Evolutionary conservation across 2,888 invertebrate species (phyloP).

Genomic region (Zootermopsis nevadensis): DNA sequence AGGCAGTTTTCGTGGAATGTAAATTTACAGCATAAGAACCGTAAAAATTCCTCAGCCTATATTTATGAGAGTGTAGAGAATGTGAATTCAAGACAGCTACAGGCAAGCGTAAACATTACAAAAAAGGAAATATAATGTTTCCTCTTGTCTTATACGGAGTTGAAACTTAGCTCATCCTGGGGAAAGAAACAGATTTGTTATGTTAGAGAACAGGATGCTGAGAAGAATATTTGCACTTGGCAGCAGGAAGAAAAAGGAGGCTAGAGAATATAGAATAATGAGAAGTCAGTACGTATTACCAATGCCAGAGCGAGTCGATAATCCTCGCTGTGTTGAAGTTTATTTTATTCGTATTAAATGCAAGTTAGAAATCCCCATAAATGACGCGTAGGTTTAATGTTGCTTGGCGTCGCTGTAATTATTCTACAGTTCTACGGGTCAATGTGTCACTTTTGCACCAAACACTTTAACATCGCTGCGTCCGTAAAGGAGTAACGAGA

Average conservation of each 20-base stretch:
- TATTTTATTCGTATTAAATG: no score
- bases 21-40: no score
- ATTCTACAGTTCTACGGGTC: no score
- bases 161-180: not conserved
- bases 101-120: no score
- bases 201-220: not conserved
- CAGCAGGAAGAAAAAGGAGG: not conserved
- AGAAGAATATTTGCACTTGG: not conserved
- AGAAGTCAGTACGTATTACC: not conserved
- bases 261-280: not conserved
- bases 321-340: no score
- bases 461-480: not conserved
- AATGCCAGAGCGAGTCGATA: no score
- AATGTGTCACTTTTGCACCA: not conserved
- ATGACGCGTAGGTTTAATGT: not conserved
- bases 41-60: no score
- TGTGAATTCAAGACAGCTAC: no score
- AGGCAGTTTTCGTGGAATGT: no score
- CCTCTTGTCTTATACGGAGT: not conserved
- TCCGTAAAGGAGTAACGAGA: not conserved
- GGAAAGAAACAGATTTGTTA: not conserved
- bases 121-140: no score
- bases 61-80: no score
- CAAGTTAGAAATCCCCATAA: not conserved
- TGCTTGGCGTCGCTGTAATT: not conserved